Percentiles rank a stretch among this genome's conserved stretches.
phyloP scores from a whole-genome alignment of 2,113 vertebrate genomes.

The Prochilodus magdalenae region DNA sequence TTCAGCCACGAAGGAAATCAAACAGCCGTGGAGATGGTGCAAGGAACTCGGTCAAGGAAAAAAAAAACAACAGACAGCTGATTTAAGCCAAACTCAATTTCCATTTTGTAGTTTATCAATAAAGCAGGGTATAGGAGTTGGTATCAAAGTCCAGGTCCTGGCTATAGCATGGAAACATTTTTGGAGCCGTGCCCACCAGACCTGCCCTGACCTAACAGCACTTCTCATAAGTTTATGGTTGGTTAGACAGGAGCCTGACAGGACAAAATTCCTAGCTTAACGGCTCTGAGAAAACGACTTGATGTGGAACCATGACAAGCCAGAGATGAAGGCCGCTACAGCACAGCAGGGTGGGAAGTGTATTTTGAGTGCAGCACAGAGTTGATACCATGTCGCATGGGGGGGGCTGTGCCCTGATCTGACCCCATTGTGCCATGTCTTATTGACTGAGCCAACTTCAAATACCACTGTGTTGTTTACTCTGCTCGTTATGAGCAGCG shows the following conservation, averaged over 20 bases:
- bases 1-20: too few relatives aligned
- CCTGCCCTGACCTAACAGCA: not conserved
- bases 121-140: too few relatives aligned
- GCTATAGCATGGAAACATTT: too few relatives aligned
- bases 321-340: conserved; percentile 12
- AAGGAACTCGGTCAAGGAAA: too few relatives aligned
- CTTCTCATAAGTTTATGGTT: not conserved
- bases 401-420: not conserved
- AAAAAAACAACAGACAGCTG: too few relatives aligned
- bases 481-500: not conserved
- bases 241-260: not conserved
- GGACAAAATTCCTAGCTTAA: not conserved
- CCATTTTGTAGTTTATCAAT: too few relatives aligned
- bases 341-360: not conserved
- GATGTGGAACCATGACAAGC: conserved; percentile 5
- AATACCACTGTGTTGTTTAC: conserved; percentile 5
- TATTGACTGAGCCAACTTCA: conserved; percentile 22
- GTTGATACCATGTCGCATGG: not conserved
- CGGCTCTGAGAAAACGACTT: conserved; percentile 5
- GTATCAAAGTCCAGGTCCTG: too few relatives aligned
- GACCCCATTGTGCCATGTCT: conserved; percentile 35
- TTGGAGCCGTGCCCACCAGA: too few relatives aligned
- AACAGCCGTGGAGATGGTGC: too few relatives aligned
- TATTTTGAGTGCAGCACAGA: not conserved
- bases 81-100: too few relatives aligned